Evolutionary conservation across 2,113 vertebrate genomes (phyloP), one percentile per base, ranked within the genome.

Genomic region (Brachyhypopomus gauderio): DNA sequence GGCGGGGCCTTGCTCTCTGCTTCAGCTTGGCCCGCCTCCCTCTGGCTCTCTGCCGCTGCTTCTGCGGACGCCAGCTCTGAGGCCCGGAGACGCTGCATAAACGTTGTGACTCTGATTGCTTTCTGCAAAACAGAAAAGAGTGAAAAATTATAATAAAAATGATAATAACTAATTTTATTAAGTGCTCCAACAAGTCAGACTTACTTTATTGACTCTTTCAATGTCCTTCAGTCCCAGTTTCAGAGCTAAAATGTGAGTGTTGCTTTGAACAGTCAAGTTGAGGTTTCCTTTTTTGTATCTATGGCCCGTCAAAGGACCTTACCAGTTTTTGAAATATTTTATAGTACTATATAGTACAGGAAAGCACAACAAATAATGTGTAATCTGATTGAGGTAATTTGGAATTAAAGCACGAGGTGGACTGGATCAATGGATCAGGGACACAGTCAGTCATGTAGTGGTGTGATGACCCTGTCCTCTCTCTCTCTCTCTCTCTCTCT

Each of bases 81-180:
- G 64, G 94, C 93, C 82, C 93, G 92, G 83, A 96, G 90, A 4
- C 94, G 92, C 72, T 96, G 94, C 95, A 96, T 95, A 87, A 96
- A 95, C 20, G 95, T 95, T 58, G 95, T 95, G 58, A 95, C 93
- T 17, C 95, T 93, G 67, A 95, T 95, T 0, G 95, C 95, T 94
- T 96, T 96, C 95, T 96, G 92, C 58, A 87, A 88, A 85, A 75
- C 25, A 85, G 73, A 84, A 73, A 81, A 80, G 85, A 75, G 8
- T 30, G 22, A 45, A 66, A 59, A 70, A 30, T 30, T 30, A 30
- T 30, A 30, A 3, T 30, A 30, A 30, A 30, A 3, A 30, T 30
- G 30, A 1, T 30, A 30, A 30, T 30, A 30, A 38, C 17, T 72
- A 36, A 4, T 48, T 48, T 62, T 23, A 60, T 71, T 62, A 20